Conservation (phyloP, 1,140 invertebrate species). For the Papilio xuthus region DNA sequence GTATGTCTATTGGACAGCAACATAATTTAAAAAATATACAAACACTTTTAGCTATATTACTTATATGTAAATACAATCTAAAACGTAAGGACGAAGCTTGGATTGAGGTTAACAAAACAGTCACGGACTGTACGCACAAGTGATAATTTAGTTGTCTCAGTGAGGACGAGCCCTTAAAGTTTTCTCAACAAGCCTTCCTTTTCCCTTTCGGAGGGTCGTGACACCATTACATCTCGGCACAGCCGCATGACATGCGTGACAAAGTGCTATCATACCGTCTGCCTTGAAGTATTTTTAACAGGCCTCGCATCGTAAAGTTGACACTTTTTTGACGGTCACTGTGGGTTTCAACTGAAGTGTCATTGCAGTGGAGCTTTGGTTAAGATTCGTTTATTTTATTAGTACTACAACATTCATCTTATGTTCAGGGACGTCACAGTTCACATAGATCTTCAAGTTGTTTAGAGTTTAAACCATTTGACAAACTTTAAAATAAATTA, state of each 20-base stretch:
- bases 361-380: too few species aligned
- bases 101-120: conserved; percentile 25
- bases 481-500: too few species aligned
- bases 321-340: not conserved
- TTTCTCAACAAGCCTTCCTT: conserved; percentile 9
- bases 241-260: conserved; percentile 11
- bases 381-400: too few species aligned
- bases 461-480: too few species aligned
- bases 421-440: too few species aligned
- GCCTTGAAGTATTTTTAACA: conserved; percentile 1
- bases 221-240: not conserved
- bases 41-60: not conserved
- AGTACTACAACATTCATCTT: too few species aligned
- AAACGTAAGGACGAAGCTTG: not conserved
- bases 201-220: conserved; percentile 16
- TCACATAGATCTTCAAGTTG: too few species aligned
- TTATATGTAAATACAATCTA: not conserved
- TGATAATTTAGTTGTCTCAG: conserved; percentile 23
- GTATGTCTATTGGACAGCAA: too few species aligned
- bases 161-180: conserved; percentile 16
- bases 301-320: not conserved
- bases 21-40: too few species aligned
- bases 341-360: too few species aligned
- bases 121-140: conserved; percentile 18
- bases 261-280: conserved; percentile 7